phyloP scores from a whole-genome alignment of 2,797 vertebrate genomes.

The Iguana delicatissima region DNA sequence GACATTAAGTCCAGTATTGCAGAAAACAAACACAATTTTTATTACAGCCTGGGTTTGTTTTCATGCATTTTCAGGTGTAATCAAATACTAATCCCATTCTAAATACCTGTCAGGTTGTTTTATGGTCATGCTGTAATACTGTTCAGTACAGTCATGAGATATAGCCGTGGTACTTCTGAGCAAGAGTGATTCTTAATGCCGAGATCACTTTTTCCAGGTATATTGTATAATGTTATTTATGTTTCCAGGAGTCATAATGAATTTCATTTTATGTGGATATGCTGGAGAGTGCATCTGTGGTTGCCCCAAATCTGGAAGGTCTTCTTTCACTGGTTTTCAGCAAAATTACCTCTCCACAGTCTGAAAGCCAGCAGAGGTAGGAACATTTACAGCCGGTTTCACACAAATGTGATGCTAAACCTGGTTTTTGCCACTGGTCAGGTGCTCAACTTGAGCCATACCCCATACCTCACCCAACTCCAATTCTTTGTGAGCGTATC shows the following conservation, averaged over 20 bases:
- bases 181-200: not conserved
- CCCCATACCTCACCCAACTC: not conserved
- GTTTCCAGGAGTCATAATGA: not conserved
- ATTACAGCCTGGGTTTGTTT: not conserved
- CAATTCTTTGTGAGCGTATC: not conserved
- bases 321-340: not conserved
- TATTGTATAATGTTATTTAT: not conserved
- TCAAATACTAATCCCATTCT: slow-evolving; percentile 8
- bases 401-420: not conserved
- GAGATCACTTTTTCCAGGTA: not conserved
- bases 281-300: not conserved
- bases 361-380: not conserved
- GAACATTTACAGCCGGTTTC: not conserved
- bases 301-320: not conserved
- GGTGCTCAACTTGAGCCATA: not conserved
- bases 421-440: not conserved
- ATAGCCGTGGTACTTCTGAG: not conserved
- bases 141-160: not conserved
- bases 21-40: not conserved
- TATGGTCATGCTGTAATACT: not conserved
- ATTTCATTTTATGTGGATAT: not conserved
- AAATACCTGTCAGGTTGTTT: slow-evolving; percentile 14
- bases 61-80: not conserved
- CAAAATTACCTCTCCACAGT: not conserved
- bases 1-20: not conserved